phyloP scores from a whole-genome alignment of 2,113 vertebrate genomes.

The Lasiurus cinereus region DNA sequence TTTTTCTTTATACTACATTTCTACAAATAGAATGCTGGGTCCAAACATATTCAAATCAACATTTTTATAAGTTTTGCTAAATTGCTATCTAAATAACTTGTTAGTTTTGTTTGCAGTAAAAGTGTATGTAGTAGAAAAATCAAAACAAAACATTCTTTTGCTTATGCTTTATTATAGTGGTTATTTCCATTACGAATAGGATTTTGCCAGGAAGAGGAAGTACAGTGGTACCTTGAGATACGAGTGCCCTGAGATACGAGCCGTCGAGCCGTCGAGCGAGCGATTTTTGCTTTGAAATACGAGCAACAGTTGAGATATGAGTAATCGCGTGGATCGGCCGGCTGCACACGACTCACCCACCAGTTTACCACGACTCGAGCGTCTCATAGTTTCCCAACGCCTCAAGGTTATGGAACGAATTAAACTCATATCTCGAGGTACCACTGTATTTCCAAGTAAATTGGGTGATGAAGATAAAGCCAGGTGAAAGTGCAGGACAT shows the following conservation, averaged over 20 bases:
- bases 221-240: too few species aligned
- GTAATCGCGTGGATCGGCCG: too few species aligned
- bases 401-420: too few species aligned
- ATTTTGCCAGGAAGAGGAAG: constrained; percentile 12
- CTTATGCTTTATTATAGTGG: neutral
- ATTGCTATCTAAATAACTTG: constrained; percentile 24
- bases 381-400: too few species aligned
- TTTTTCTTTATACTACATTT: neutral
- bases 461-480: neutral
- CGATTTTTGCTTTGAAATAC: too few species aligned
- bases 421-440: too few species aligned
- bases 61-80: constrained; percentile 57
- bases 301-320: too few species aligned
- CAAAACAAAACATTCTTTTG: neutral
- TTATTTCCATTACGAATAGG: constrained; percentile 3
- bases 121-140: neutral
- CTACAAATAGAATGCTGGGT: neutral
- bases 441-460: constrained; percentile 28
- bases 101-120: constrained; percentile 40
- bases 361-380: too few species aligned
- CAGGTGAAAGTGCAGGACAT: neutral
- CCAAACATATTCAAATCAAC: constrained; percentile 5
- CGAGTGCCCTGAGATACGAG: too few species aligned
- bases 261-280: too few species aligned
- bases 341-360: too few species aligned